Evolutionary conservation across 2,888 invertebrate species (phyloP).

Genomic region (Drosophila infuscata): DNA sequence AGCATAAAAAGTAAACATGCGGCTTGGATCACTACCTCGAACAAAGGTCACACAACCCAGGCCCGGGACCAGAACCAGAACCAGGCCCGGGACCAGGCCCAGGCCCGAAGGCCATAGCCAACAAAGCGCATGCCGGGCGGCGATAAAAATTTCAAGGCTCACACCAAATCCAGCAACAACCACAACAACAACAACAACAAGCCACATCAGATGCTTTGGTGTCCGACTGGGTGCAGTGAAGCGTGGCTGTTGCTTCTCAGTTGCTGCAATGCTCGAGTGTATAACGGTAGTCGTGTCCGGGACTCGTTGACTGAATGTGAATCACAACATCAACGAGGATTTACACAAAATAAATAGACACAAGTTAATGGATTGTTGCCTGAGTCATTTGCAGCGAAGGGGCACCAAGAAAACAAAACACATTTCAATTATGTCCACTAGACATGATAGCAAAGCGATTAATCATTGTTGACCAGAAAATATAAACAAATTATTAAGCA

Average conservation of each 20-base stretch:
- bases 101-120: neutral
- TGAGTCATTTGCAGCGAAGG: conserved; percentile 1
- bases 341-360: neutral
- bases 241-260: conserved; percentile 45
- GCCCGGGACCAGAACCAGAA: neutral
- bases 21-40: conserved; percentile 36
- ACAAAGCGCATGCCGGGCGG: conserved; percentile 63
- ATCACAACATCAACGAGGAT: conserved; percentile 33
- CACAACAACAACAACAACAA: conserved; percentile 4
- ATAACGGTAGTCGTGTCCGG: conserved; percentile 40
- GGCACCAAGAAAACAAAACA: neutral
- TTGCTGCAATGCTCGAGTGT: conserved; percentile 43
- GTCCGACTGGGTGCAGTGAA: conserved; percentile 59
- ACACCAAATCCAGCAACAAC: conserved; percentile 24
- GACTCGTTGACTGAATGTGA: conserved; percentile 34
- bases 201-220: conserved; percentile 1
- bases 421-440: neutral
- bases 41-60: conserved; percentile 48
- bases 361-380: neutral
- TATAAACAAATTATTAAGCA: neutral
- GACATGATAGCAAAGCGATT: neutral
- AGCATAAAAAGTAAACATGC: conserved; percentile 73
- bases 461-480: neutral
- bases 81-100: neutral
- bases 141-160: conserved; percentile 73